A percentile compares a stretch with the other conserved stretches of the same genome.
phyloP scores from a whole-genome alignment of 2,113 vertebrate species.

The Salminus brasiliensis region DNA sequence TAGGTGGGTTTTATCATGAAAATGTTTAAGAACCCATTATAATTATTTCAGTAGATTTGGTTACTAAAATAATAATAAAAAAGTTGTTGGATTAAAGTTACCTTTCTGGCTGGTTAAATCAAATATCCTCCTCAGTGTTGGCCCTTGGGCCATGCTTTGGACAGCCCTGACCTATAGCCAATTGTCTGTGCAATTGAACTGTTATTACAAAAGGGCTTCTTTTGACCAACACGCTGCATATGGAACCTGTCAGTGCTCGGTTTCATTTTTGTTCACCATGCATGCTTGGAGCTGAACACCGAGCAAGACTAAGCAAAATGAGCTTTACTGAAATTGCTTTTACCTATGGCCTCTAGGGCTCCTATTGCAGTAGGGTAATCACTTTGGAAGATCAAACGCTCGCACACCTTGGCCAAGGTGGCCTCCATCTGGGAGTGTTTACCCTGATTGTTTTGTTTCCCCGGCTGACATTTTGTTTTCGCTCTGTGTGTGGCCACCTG shows the following conservation, averaged over 20 bases:
- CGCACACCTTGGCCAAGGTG: constrained; percentile 21
- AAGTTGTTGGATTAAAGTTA: too few relatives aligned
- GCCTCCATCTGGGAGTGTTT: constrained; percentile 47
- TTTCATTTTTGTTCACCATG: neutral
- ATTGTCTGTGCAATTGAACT: neutral
- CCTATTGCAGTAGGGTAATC: neutral
- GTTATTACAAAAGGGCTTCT: neutral
- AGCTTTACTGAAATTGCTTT: neutral
- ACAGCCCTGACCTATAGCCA: too few relatives aligned
- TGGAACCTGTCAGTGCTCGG: neutral
- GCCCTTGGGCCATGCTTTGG: too few relatives aligned
- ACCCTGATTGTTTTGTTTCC: constrained; percentile 34
- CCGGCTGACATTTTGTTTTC: neutral
- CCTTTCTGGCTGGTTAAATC: too few relatives aligned
- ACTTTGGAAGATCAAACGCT: constrained; percentile 1
- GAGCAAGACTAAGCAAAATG: neutral
- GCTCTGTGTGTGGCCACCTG: constrained; percentile 32
- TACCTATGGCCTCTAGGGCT: neutral
- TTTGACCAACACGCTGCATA: neutral
- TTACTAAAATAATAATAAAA: too few relatives aligned
- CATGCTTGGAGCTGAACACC: neutral
- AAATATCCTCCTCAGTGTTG: too few relatives aligned
- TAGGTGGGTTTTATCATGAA: too few relatives aligned
- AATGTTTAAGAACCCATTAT: too few relatives aligned
- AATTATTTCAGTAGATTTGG: too few relatives aligned